Evolutionary conservation across 2,113 vertebrate genomes (phyloP), one percentile per base, ranked within the genome.

Genomic region (Sarotherodon lohbergeri): DNA sequence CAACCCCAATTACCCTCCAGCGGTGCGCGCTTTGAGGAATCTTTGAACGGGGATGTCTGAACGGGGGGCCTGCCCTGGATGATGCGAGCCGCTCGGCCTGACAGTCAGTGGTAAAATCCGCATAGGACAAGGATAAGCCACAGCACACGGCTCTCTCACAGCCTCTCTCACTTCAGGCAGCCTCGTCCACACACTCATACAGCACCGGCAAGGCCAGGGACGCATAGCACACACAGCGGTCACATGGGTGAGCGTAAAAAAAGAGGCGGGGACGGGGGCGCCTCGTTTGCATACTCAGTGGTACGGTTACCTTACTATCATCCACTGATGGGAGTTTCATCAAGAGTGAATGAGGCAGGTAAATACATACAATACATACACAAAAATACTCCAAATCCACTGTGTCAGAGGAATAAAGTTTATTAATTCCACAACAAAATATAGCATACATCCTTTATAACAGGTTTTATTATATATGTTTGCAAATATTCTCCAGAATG

Each of bases 81-180:
- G 89, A 68, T 83, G 76, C 55, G 86, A 82, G 84, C 59, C 73
- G 76, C 80, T 78, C 86, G 34, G 63, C 43, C 91, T 48, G 57
- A 11, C 82, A 90, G 86, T 71, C 85, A 41, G 80, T 41, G 88
- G 63, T 91, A 87, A 95, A 91, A 95, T 95, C 93, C 95, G 95
- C 93, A 95, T 93, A 94, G 91, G 90, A 94, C 88, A 54, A 66
- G 84, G 87, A 90, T 91, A 85, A 90, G 66, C 86, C 88, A 81
- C 78, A 78, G 90, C 85, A 79, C 87, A 86, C 82, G 83, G 80
- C 90, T 84, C 90, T 24, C 90, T 90, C 93, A 27, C 90, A 88
- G 88, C 36, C 91, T 85, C 93, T 36, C 92, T 39, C 81, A 50
- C 85, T 32, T 78, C 27, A 27, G 68, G 52, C 85, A 81, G 79